phyloP scores from a whole-genome alignment of 1,140 invertebrate species.

The Drosophila erecta region DNA sequence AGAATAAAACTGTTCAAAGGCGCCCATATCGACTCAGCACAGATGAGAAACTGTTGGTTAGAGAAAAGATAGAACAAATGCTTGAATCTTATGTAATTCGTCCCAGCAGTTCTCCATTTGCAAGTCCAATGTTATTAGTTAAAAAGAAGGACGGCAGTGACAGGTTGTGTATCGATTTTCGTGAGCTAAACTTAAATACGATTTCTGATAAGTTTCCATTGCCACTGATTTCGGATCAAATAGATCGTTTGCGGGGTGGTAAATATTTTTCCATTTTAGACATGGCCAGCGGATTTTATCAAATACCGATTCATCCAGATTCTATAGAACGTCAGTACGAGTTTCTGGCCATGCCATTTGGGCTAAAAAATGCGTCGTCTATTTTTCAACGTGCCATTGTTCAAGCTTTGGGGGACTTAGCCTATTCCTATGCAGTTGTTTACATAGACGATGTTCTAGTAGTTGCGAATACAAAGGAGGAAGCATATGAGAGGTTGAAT shows the following conservation, averaged over 20 bases:
- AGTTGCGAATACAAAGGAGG: not conserved
- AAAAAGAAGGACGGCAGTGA: not conserved
- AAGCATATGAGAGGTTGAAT: constrained; percentile 8
- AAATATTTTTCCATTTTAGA: not conserved
- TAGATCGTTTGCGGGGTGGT: not conserved
- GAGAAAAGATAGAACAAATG: not conserved
- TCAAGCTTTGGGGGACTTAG: not conserved
- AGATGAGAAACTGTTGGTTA: not conserved
- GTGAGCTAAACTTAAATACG: not conserved
- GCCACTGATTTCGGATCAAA: not conserved
- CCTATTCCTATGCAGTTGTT: not conserved
- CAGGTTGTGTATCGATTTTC: not conserved
- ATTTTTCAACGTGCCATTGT: not conserved
- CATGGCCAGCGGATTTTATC: constrained; percentile 1
- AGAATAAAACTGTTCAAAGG: not conserved
- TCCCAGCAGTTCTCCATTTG: not conserved
- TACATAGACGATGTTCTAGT: not conserved
- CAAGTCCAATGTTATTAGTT: not conserved
- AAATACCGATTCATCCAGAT: not conserved
- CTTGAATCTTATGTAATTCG: not conserved
- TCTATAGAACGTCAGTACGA: not conserved
- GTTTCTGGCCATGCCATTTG: not conserved
- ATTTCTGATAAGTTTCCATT: not conserved
- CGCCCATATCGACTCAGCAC: not conserved
- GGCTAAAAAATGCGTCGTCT: not conserved